Percentiles rank a stretch among this genome's conserved stretches.
Evolutionary conservation across 2,888 invertebrate species (phyloP).

Genomic region (Limnephilus marmoratus): DNA sequence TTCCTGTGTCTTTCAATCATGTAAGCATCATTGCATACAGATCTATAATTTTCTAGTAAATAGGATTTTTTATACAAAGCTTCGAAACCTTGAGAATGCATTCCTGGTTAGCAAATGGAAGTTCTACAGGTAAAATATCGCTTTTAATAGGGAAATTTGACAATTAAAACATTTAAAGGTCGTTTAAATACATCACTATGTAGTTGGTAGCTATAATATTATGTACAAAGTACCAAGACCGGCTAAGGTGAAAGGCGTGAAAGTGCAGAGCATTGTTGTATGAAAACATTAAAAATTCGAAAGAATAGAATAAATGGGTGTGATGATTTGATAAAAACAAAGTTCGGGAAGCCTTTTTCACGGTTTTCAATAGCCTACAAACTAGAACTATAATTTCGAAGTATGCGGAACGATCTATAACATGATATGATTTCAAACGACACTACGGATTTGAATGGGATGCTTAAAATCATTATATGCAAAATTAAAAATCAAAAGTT

Average conservation of each 20-base stretch:
- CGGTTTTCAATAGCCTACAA: slow-evolving; percentile 19
- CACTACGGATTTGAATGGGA: not conserved
- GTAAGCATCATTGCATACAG: not conserved
- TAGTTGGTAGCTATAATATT: not conserved
- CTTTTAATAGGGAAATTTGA: not conserved
- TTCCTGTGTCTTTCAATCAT: not conserved
- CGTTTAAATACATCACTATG: not conserved
- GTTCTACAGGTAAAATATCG: not conserved
- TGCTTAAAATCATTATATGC: not conserved
- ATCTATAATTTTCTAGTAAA: not conserved
- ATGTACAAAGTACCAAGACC: not conserved
- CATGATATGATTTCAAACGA: not conserved
- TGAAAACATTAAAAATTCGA: not conserved
- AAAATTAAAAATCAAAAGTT: not conserved
- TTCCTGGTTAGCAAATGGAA: not conserved
- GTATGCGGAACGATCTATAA: not conserved
- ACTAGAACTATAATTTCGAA: not conserved
- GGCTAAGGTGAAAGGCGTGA: slow-evolving; percentile 2
- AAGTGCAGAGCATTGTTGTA: not conserved
- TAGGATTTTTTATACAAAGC: not conserved
- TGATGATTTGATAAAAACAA: not conserved
- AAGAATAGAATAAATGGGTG: not conserved
- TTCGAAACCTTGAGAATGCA: not conserved
- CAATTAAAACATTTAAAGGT: not conserved
- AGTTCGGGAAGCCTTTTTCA: not conserved